Base-by-base conservation (phyloP, 1,140 invertebrate species). In the Ceratina japonica region DNA sequence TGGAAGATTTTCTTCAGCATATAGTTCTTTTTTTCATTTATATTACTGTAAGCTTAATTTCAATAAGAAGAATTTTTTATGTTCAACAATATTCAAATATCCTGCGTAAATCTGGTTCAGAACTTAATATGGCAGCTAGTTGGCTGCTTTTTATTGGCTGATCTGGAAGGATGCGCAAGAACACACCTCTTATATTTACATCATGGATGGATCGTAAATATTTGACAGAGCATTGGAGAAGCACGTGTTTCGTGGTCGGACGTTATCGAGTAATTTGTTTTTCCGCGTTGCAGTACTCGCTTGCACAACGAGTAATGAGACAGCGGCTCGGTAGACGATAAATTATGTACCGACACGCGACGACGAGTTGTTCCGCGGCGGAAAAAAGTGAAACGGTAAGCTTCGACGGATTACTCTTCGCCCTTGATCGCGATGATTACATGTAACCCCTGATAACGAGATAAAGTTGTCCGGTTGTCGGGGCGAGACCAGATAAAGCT, bases 121-220 rank as follows among this genome's bases (percentile, higher is more conserved):
- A n/a, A n/a, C n/a, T n/a, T n/a, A n/a, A n/a, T n/a, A n/a, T n/a
- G n/a, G n/a, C n/a, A n/a, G n/a, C n/a, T n/a, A n/a, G n/a, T n/a
- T n/a, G n/a, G n/a, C n/a, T n/a, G n/a, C n/a, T n/a, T n/a, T n/a
- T n/a, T n/a, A n/a, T n/a, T n/a, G n/a, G n/a, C n/a, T n/a, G n/a
- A n/a, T n/a, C n/a, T n/a, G n/a, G n/a, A n/a, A n/a, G n/a, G n/a
- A n/a, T n/a, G n/a, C n/a, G n/a, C n/a, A n/a, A n/a, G n/a, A n/a
- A n/a, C n/a, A n/a, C n/a, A n/a, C n/a, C n/a, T n/a, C n/a, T n/a
- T n/a, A n/a, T n/a, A n/a, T n/a, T n/a, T n/a, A n/a, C n/a, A n/a
- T n/a, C n/a, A n/a, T n/a, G n/a, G 16, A 2, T 16, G 31, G 73
- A 80, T 84, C 69, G 64, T 84, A 85, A 84, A 81, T 81, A 77